Base-by-base conservation (phyloP, 1,140 invertebrate species). In the Himalopsyche phryganea region DNA sequence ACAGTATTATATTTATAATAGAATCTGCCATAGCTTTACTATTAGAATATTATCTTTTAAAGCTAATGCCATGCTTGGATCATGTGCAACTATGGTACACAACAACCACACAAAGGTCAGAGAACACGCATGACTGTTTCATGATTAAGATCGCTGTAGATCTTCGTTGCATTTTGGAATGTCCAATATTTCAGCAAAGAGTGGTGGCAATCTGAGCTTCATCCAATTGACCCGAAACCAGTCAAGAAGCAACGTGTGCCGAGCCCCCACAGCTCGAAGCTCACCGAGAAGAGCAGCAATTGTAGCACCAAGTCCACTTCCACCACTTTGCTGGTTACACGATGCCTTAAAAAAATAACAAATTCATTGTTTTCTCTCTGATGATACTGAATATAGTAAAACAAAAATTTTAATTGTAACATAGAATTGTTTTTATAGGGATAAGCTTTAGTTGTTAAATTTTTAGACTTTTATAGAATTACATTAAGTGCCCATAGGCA, bases 141-240 rank as follows among this genome's bases (percentile, higher is more conserved):
- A 44, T 23, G 33, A 36, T 15, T 1, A 40, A 18, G 6, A 9
- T 63, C 40, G 58, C 48, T 63, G 61, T 20, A 63, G 17, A 48
- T 63, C 61, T 38, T 63, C 61, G 44, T 91, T 89, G 68, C 85
- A 86, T 76, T 92, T 95, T 44, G 94, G 93, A 80, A 98, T 96
- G 82, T 98, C 95, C 74, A 96, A 98, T 66, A 97, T 96, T 77
- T 98, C 95, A 18, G 94, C 92, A 73, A 96, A 98, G 33, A 98
- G 83, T 1, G 94, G 92, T 28, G 94, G 94, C 66, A 96, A 81
- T 58, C 85, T 83, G 32, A 96, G 80, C 66, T 88, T 86, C 52
- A 83, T 83, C 93, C 93, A 96, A 75, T 95, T 89, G 55, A 84
- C 77, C 58, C 93, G 83, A 72, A 93, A 95, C 92, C 94, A 98